Evolutionary conservation across 1,140 invertebrate species (phyloP), one percentile per base, ranked within the genome.

Genomic region (Bombus pyrosoma): DNA sequence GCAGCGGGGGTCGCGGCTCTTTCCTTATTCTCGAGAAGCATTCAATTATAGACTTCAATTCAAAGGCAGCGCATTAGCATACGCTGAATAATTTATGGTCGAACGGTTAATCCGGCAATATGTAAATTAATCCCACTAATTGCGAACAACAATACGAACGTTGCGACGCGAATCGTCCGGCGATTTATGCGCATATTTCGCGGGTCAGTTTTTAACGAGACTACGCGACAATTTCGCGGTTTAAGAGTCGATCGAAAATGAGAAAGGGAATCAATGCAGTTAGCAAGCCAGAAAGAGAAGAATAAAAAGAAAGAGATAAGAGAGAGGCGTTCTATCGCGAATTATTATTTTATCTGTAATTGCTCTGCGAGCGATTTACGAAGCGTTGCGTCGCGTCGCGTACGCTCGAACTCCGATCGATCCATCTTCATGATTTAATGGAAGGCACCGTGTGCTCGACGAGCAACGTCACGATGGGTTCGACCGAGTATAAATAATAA

Each of bases 1-100:
- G 57, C n/a, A 53, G 68, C 41, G 32, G 53, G 77, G 34, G 25
- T 80, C 47, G 62, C 53, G 73, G 41, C 62, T 68, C 62, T 68
- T 83, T 87, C 87, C 88, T 90, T 90, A 90, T 87, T 88, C 85
- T 89, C 89, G 86, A 88, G 87, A 81, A 92, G 92, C 91, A 92
- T 93, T 94, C 91, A 92, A 93, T 93, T 94, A 94, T 93, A 91
- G 92, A 93, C 91, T 93, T 93, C 92, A 90, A 91, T 93, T 92
- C 90, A 90, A 90, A 83, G 87, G 87, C 89, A 88, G 77, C 83
- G 83, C 88, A 92, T 92, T 93, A 93, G 91, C 92, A 94, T 94
- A 85, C 89, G 87, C 79, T 94, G 93, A 94, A 94, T 94, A 92
- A 94, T 94, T 93, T 92, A 94, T 92, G 86, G 85, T 68, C 87